A percentile compares a stretch with the other conserved stretches of the same genome.
These are phyloP conservation scores for Phylloscopus trochilus DNA, from an alignment of 2,113 vertebrate species.

Conservation along the genomic window DNA sequence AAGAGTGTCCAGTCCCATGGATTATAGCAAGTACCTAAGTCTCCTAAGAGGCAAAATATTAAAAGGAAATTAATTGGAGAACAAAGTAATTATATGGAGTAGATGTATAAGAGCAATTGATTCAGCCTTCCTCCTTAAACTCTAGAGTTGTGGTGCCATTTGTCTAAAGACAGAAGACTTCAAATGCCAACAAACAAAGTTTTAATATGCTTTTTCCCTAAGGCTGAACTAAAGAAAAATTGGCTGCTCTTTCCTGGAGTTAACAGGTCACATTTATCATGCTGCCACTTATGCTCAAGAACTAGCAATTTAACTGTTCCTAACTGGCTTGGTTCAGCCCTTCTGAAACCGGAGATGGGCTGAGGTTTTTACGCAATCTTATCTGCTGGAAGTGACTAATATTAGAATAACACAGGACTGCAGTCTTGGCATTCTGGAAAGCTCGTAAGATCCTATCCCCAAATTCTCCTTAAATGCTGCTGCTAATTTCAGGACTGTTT, in stretches of 20 bases:
- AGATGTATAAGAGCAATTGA: not conserved
- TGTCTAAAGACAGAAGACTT: not conserved
- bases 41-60: not conserved
- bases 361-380: not conserved
- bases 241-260: not conserved
- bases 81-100: not conserved
- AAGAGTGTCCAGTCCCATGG: not conserved
- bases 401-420: not conserved
- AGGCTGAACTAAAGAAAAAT: not conserved
- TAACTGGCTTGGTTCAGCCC: not conserved
- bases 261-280: constrained; percentile 40
- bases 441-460: not conserved
- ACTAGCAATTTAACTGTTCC: constrained; percentile 3
- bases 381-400: constrained; percentile 27
- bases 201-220: not conserved
- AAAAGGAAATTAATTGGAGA: not conserved
- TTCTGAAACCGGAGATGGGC: not conserved
- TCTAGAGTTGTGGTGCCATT: not conserved
- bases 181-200: not conserved
- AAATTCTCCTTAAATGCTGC: not conserved
- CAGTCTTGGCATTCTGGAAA: not conserved
- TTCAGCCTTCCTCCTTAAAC: not conserved
- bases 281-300: constrained; percentile 1
- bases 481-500: constrained; percentile 19
- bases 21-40: not conserved